These are phyloP conservation scores for Rhagophthalmus giganteus DNA, from an alignment of 2,888 invertebrate genomes.

Conservation along the genomic window DNA sequence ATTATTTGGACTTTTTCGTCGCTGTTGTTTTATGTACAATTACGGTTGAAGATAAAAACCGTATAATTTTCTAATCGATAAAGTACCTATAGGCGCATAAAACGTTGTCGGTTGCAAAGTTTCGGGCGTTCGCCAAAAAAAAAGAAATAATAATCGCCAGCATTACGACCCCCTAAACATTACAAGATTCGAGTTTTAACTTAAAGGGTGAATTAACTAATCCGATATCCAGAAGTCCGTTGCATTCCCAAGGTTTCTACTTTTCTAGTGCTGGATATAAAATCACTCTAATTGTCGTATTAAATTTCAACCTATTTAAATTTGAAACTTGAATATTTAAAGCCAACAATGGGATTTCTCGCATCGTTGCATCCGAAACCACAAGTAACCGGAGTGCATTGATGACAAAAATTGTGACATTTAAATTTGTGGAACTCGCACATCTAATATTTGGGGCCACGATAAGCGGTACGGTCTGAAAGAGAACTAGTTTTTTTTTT, in stretches of 20 bases:
- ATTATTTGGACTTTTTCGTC: constrained; percentile 25
- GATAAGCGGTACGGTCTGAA: constrained; percentile 14
- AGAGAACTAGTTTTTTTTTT: constrained; percentile 12
- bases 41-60: too few relatives aligned
- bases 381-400: constrained; percentile 48
- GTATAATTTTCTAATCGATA: too few relatives aligned
- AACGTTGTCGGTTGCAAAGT: too few relatives aligned
- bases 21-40: constrained; percentile 5
- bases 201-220: constrained; percentile 15
- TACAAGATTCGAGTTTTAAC: constrained; percentile 3
- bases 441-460: constrained; percentile 15
- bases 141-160: too few relatives aligned
- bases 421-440: constrained; percentile 35
- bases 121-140: too few relatives aligned
- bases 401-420: constrained; percentile 44
- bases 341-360: constrained; percentile 47
- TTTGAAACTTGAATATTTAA: constrained; percentile 43
- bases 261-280: constrained; percentile 43
- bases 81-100: too few relatives aligned
- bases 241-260: constrained; percentile 27
- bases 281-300: constrained; percentile 50
- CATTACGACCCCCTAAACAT: background rate
- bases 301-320: constrained; percentile 47
- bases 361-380: constrained; percentile 50
- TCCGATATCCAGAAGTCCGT: constrained; percentile 19